Evolutionary conservation across 2,888 invertebrate genomes (phyloP), one percentile per base, ranked within the genome.

Genomic region (Cosmia trapezina): DNA sequence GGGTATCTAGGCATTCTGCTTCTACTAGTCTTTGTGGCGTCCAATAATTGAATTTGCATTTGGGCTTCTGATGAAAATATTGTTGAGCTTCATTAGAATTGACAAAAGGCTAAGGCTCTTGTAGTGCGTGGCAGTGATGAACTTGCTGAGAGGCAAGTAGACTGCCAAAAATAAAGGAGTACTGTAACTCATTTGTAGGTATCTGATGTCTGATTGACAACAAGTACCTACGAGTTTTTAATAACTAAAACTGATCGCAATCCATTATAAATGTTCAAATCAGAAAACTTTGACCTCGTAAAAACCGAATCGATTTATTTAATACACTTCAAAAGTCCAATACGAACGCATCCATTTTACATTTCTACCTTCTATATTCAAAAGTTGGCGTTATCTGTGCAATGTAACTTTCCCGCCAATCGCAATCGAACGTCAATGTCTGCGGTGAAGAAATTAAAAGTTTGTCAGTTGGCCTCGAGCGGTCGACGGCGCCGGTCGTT

Each of bases 361-460:
- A 89, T 88, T 90, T 91, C 87, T 84, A 89, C 87, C 87, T 91
- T 91, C 91, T 88, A 91, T 85, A 88, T 90, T 89, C 89, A 87
- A 89, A 90, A 90, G 87, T 88, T 92, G 87, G 83, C 88, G 93
- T 93, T 95, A 94, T 94, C 95, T 93, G 90, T 93, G 91, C 91
- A 90, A 93, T 92, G 93, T 93, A 94, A 94, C 93, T 94, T 94
- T 93, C 92, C 92, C 93, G 92, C 95, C 94, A 94, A 95, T 95
- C 93, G 94, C 92, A 91, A 92, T 92, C 90, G 93, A 91, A 91
- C 91, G 92, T 94, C 94, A 94, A 94, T 93, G 93, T 93, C 93
- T 93, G 94, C 89, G 91, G 91, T 89, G 91, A 94, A 93, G 94
- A 93, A 94, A 95, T 95, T 94, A 95, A 95, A 95, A 95, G 94